phyloP scores from a whole-genome alignment of 2,888 invertebrate species.

The Petrophora chlorosata region DNA sequence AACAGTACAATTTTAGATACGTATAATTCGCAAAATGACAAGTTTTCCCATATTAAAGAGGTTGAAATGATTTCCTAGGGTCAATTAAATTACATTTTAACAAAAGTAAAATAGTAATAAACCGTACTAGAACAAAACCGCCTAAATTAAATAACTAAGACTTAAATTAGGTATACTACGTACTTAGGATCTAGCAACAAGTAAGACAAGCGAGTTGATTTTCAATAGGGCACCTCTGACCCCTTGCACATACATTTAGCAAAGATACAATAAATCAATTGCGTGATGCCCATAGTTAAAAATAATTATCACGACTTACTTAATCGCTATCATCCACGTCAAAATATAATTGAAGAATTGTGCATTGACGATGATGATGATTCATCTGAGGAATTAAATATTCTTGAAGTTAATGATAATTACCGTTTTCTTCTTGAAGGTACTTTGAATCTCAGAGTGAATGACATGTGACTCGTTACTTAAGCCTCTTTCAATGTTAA shows the following conservation, averaged over 20 bases:
- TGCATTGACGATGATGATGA: slow-evolving; percentile 22
- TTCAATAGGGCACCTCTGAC: slow-evolving; percentile 16
- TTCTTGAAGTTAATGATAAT: slow-evolving; percentile 27
- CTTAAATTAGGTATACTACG: not conserved
- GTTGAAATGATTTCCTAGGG: too few species aligned
- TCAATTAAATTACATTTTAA: too few species aligned
- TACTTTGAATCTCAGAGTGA: slow-evolving; percentile 2
- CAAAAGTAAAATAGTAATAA: too few species aligned
- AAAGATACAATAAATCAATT: slow-evolving; percentile 21
- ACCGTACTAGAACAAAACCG: too few species aligned
- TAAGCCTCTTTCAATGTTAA: not conserved
- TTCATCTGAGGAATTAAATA: slow-evolving; percentile 14
- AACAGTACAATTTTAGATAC: not conserved
- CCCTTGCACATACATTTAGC: not conserved
- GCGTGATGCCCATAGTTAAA: slow-evolving; percentile 17
- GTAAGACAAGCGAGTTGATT: slow-evolving; percentile 25
- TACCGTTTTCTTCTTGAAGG: slow-evolving; percentile 20
- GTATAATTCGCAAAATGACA: not conserved
- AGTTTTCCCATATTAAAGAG: not conserved
- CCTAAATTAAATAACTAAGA: too few species aligned
- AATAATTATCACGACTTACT: slow-evolving; percentile 22
- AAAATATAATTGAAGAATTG: slow-evolving; percentile 32
- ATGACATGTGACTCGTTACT: slow-evolving; percentile 11
- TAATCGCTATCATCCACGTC: slow-evolving; percentile 27
- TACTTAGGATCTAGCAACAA: too few species aligned